Evolutionary conservation across 2,113 vertebrate species (phyloP), one percentile per base, ranked within the genome.

Genomic region (Pogona vitticeps): DNA sequence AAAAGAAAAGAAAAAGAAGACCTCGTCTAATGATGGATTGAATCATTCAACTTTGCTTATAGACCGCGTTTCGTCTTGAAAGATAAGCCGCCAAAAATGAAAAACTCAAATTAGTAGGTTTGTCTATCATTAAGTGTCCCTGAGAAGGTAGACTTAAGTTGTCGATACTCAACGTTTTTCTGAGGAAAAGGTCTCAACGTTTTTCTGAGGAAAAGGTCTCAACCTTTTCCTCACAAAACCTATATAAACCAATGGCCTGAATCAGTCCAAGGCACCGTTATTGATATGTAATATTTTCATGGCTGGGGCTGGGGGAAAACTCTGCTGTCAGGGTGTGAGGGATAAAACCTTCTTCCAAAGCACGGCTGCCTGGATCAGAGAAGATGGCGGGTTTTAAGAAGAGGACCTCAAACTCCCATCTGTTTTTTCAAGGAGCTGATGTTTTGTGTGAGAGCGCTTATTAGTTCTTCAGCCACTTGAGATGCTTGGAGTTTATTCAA

Each of bases 401-500:
- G 4, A 63, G 31, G 28, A 80, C 31, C 58, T 81, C 65, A 78
- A 67, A 82, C 26, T 83, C n/a, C 52, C 46, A 26, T 3, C 72
- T 36, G 36, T 61, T 28, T 40, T 58, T 9, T 15, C 3, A 0
- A 40, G 28, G 36, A 26, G n/a, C n/a, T 1, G 40, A 20, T 40
- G 76, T 13, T 7, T 4, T 21, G 56, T 17, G 70, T 42, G n/a
- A 28, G 26, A 58, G 0, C 1, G 38, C 36, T 12, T 83, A 20
- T 83, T 33, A 26, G 36, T 21, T 58, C 52, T 42, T 46, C 13
- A 0, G 63, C 70, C 46, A 23, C 72, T 33, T 23, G 82, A 84
- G 82, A 77, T 31, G 81, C 58, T 28, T 59, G 58, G 67, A 91
- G 14, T 20, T 85, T 86, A 59, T 72, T 86, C 78, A 61, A 59